Evolutionary conservation across 1,140 invertebrate species (phyloP), one percentile per base, ranked within the genome.

Genomic region (Brachionus angularis): DNA sequence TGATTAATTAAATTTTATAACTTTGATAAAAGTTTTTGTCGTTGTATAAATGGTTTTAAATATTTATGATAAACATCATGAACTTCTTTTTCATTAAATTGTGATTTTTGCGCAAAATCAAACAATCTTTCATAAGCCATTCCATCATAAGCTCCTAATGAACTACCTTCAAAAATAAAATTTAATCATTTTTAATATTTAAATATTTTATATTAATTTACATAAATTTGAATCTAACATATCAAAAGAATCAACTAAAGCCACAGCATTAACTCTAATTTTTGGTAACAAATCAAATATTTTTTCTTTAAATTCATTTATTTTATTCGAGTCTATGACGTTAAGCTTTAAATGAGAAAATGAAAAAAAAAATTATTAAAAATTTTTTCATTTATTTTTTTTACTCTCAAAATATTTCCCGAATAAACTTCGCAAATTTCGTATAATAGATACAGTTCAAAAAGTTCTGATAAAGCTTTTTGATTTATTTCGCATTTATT

Each of bases 41-140:
- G 29, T 29, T 61, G 55, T 25, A 31, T 31, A 23, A 39, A 61
- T 2, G 55, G 55, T 25, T 39, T 61, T 12, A 39, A 29, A 8
- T 61, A 61, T 61, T 61, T 61, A 18, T 61, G 55, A 44, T 33
- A 61, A 8, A 44, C 33, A n/a, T 61, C 55, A 61, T 61, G 55
- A 61, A 84, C 83, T 62, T 84, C 75, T 27, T 88, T 85, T 64
- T 88, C 82, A 81, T 96, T 96, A 1, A 96, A 82, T 0, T 91
- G 90, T 78, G 89, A 91, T 76, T 89, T 88, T 76, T 88, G 85
- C 0, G 91, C 90, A 75, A 89, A 91, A 49, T 89, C 86, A 76
- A 89, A 91, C 8, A 96, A 82, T 71, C 89, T 86, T 76, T 92
- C 87, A 79, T 96, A 96, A 1, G 93, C 92, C 72, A 90, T 86